Evolutionary conservation across 30 jellyfish, hydroid and myxozoan species (phyloP).

Genomic region (Hydractinia echinata): DNA sequence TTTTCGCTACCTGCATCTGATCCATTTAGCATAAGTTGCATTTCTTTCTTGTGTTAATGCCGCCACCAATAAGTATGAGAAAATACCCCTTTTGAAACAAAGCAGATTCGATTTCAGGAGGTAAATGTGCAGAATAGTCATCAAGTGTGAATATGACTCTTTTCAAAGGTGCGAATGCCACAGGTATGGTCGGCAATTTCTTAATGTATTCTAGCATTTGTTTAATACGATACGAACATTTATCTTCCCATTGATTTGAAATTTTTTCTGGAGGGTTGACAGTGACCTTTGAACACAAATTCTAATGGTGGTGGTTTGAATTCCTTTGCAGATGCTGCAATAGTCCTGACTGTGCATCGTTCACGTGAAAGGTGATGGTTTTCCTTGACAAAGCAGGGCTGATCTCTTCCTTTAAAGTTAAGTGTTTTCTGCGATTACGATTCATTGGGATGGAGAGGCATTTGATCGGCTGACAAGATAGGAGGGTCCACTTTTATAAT

Average conservation of each 20-base stretch:
- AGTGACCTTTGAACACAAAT: constrained; percentile 14
- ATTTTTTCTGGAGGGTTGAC: constrained; percentile 16
- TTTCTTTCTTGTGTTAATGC: not conserved
- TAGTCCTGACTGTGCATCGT: constrained; percentile 12
- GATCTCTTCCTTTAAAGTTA: constrained; percentile 15
- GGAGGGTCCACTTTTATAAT: too few species aligned
- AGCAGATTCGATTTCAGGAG: not conserved
- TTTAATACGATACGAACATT: not conserved
- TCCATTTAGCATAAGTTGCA: constrained; percentile 7
- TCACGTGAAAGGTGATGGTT: constrained; percentile 4
- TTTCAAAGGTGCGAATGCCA: not conserved
- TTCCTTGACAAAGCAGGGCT: constrained; percentile 5
- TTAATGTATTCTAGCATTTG: not conserved
- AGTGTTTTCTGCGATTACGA: not conserved
- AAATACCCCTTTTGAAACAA: not conserved
- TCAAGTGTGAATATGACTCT: not conserved
- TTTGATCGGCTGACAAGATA: too few species aligned
- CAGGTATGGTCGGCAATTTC: not conserved
- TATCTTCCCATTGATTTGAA: not conserved
- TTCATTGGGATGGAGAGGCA: not conserved
- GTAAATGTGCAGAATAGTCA: not conserved
- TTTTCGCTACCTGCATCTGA: too few species aligned
- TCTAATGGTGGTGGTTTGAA: constrained; percentile 22
- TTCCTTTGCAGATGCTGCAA: not conserved
- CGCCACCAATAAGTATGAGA: not conserved